phyloP scores from a whole-genome alignment of 2,797 vertebrate genomes.

The Bradypodion pumilum region DNA sequence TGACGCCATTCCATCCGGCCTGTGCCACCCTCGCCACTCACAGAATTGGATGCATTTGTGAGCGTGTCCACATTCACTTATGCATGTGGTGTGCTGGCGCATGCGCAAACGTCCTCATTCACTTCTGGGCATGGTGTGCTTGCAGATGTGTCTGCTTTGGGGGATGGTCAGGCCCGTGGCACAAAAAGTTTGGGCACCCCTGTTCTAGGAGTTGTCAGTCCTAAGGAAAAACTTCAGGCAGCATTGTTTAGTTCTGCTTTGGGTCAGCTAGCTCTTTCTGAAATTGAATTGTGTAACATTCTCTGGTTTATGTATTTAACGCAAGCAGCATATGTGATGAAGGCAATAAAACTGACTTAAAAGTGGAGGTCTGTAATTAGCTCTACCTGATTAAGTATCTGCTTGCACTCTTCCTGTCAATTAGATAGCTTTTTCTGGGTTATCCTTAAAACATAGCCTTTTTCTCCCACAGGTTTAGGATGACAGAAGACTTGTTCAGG shows the following conservation, averaged over 20 bases:
- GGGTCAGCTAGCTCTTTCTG: background rate
- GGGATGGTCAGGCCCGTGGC: no score
- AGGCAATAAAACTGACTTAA: conserved; percentile 70
- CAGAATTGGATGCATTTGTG: no score
- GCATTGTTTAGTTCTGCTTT: background rate
- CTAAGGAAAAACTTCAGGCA: background rate
- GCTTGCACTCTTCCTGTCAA: fast-evolving
- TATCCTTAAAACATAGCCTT: background rate
- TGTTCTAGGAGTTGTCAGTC: background rate
- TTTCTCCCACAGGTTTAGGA: conserved; percentile 12
- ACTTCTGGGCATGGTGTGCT: no score
- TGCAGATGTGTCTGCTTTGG: no score
- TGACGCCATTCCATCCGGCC: no score
- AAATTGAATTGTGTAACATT: background rate
- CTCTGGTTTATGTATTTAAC: background rate
- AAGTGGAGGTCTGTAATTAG: conserved; percentile 79
- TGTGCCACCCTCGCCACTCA: no score
- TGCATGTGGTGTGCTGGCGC: no score
- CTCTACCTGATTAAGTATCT: conserved; percentile 78
- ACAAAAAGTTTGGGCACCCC: background rate
- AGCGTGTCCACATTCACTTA: no score
- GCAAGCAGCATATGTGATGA: conserved; percentile 74
- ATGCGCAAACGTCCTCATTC: no score
- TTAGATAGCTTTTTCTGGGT: fast-evolving
- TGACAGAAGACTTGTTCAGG: background rate